Base-by-base conservation (phyloP, 1,140 invertebrate species). In the Caerostris darwini region DNA sequence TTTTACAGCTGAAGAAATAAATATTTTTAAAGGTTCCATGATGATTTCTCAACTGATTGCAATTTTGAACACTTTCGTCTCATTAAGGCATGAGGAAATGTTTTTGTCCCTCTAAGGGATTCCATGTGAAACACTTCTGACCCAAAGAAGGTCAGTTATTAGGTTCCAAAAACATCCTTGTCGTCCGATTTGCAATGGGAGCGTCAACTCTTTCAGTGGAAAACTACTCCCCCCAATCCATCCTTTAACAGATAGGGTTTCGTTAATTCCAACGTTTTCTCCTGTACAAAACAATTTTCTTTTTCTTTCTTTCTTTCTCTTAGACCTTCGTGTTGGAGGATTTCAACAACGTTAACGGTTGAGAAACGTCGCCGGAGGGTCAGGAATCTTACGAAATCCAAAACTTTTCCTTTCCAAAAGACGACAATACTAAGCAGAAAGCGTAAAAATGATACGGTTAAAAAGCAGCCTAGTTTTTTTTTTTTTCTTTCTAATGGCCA, bases 361-460 rank as follows among this genome's bases (percentile, higher is more conserved):
- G 71, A 53, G 71, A 77, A 77, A 77, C 7, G 7, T 53, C 34
- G 34, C 34, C 71, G 34, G 12, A 50, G 10, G 71, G 71, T 12
- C 71, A 5, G 12, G 12, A 77, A 50, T 50, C 71, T 77, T 77
- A 53, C 71, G 71, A 77, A 77, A 77, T 12, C 50, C 5, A 34
- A 77, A 77, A 77, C 71, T 77, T 77, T 77, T 50, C 71, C 71
- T 77, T 77, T 77, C 71, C 34, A 12, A 53, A 71, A 50, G 10
- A 50, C 50, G 71, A 77, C 71, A 77, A 77, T 77, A 12, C 12
- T n/a, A n/a, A 50, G 5, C 12, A 50, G 71, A 14, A 34, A 19
- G 53, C 53, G 34, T 50, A 77, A 77, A 77, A 77, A 34, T 71
- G 50, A 71, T 71, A 19, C 19, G 6, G 5, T 5, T n/a, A 2